Conservation (phyloP, 2,113 vertebrate genomes). For the Burhinus bistriatus region DNA sequence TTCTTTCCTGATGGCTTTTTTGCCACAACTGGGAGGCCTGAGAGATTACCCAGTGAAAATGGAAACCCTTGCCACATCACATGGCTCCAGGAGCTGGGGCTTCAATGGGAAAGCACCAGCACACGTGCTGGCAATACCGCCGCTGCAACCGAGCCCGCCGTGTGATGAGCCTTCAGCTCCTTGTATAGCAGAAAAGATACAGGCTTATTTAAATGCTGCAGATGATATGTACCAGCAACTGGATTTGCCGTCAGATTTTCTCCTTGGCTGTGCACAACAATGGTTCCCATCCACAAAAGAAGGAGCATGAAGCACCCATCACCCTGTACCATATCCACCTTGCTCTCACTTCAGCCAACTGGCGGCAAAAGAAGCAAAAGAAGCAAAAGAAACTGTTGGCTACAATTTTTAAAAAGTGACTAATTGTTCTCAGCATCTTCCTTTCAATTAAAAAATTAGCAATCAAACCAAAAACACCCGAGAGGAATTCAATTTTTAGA, state of each 20-base stretch:
- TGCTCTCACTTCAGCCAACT: fast-evolving
- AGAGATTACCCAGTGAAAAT: not conserved
- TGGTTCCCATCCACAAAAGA: not conserved
- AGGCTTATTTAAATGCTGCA: not conserved
- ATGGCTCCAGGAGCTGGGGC: not conserved
- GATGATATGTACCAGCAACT: not conserved
- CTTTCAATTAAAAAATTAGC: slow-evolving; percentile 10
- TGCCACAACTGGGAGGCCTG: not conserved
- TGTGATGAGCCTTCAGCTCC: not conserved
- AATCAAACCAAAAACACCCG: not conserved
- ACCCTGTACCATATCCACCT: fast-evolving
- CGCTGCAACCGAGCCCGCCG: fast-evolving
- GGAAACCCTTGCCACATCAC: not conserved
- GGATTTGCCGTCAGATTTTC: not conserved
- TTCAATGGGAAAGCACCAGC: not conserved
- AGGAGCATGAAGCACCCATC: not conserved
- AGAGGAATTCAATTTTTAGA: not conserved
- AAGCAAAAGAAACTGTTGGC: not conserved
- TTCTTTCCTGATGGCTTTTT: not conserved
- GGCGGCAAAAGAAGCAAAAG: no score
- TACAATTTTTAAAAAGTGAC: not conserved
- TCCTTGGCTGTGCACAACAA: not conserved
- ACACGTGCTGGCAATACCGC: not conserved
- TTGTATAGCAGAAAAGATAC: not conserved
- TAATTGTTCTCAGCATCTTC: slow-evolving; percentile 38